Evolutionary conservation across 2,797 vertebrate species (phyloP).

Genomic region (Malurus leucopterus): DNA sequence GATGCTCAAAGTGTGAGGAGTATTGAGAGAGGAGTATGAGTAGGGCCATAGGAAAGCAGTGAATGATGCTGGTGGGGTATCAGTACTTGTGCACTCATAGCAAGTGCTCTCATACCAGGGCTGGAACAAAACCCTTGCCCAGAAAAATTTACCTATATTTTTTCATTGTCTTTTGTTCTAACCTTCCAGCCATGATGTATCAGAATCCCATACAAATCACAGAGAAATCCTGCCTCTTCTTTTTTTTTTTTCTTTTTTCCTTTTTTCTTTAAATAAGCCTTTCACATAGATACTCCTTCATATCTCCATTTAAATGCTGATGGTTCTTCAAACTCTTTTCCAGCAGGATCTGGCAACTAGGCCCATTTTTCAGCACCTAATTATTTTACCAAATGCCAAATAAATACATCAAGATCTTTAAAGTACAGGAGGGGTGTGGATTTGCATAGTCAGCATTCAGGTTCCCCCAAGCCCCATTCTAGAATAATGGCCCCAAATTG

Average conservation of each 20-base stretch:
- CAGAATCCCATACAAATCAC: background rate
- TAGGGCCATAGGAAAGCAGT: background rate
- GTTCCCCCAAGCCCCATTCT: background rate
- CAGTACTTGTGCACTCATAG: accelerated
- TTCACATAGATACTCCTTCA: background rate
- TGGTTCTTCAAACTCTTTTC: background rate
- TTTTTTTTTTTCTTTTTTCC: background rate
- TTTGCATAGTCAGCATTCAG: slow-evolving; percentile 38
- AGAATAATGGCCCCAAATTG: slow-evolving; percentile 13
- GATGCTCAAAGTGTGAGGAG: background rate
- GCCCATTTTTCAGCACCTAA: slow-evolving; percentile 29
- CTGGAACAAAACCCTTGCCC: background rate
- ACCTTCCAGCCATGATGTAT: background rate
- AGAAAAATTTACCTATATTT: background rate
- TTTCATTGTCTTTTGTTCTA: background rate
- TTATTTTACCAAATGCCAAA: background rate
- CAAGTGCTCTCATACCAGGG: background rate
- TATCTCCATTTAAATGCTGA: slow-evolving; percentile 1
- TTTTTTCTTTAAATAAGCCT: background rate
- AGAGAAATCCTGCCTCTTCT: background rate
- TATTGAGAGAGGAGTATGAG: background rate
- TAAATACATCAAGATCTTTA: background rate
- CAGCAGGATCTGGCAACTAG: background rate
- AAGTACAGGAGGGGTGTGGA: background rate
- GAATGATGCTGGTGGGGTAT: background rate